Base-by-base conservation (phyloP, 92 coral and sea anemone species). In the Porites rus region DNA sequence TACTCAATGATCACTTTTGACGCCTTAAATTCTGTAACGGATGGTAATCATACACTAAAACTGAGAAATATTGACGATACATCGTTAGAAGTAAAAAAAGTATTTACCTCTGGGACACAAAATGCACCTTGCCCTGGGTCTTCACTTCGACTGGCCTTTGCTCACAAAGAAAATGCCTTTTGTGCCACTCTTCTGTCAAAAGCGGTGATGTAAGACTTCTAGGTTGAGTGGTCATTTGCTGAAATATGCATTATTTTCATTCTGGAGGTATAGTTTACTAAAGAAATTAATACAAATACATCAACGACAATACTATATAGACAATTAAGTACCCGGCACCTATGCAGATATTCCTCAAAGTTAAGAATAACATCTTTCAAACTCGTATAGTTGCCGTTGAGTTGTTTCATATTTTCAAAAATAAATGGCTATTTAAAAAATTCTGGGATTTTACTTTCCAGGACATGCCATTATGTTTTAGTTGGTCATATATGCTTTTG, bases 161-260 rank as follows among this genome's bases (percentile, higher is more conserved):
- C 21, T 61, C 25, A 17, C 10, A 12, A 65, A 50, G 18, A 65
- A 25, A 24, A 28, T 21, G 61, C 87, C 73, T 83, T 83, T 73
- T 83, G 72, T 82, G 71, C 20, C 73, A 31, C 72, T 51, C 63
- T 75, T 61, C 46, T 59, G 79, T 73, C 28, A 62, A 10, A 83
- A n/a, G 77, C 21, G 80, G 80, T 83, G 87, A 83, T 74, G 87
- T 83, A 83, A 83, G 87, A 83, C 63, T 83, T 50, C 73, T 60
- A n/a, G 79, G 65, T 83, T 74, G 80, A 66, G 43, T 83, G 71
- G 74, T 12, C 66, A 14, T 81, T 80, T 69, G 13, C 31, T 70
- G 19, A 70, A 81, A 81, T 59, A 70, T 81, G 71, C 60, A 81
- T 81, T 10, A 63, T 12, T 70, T 31, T 81, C 8, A 31, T 50